These are phyloP conservation scores for Notarius lentiginosus DNA, from an alignment of 2,113 vertebrate species.

Conservation along the genomic window DNA sequence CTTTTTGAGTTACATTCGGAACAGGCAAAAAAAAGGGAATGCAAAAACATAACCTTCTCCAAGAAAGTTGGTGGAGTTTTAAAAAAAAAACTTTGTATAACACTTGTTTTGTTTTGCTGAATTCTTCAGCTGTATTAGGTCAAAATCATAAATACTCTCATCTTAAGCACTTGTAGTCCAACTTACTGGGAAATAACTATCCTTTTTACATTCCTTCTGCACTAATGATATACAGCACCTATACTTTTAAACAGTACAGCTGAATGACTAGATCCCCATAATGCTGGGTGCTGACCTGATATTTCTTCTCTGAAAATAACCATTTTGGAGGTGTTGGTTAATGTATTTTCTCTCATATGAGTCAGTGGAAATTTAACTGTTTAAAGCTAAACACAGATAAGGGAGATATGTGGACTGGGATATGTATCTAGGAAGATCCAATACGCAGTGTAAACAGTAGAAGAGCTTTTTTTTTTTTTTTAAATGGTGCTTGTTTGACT, in stretches of 20 bases:
- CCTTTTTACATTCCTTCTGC: neutral
- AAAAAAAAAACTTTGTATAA: neutral
- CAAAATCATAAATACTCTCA: neutral
- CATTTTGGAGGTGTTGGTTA: conserved; percentile 11
- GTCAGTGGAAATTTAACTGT: conserved; percentile 13
- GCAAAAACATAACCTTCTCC: too few relatives aligned
- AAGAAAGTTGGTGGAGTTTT: too few relatives aligned
- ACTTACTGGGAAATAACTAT: neutral
- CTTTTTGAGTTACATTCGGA: too few relatives aligned
- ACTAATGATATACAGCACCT: neutral
- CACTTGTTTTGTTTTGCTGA: neutral
- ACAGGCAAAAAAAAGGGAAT: too few relatives aligned
- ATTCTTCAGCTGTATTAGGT: neutral
- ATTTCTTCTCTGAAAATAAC: neutral
- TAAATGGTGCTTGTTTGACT: conserved; percentile 38
- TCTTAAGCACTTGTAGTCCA: neutral
- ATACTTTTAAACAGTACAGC: neutral
- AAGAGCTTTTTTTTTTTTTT: conserved; percentile 24
- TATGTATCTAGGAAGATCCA: conserved; percentile 32
- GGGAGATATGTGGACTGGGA: conserved; percentile 6
- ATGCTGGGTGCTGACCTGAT: neutral
- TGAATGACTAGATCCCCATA: neutral
- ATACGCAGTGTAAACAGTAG: conserved; percentile 37
- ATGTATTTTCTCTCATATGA: conserved; percentile 26
- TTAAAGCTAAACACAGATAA: conserved; percentile 41